Evolutionary conservation across 1,140 invertebrate genomes (phyloP), one percentile per base, ranked within the genome.

Genomic region (Euglossa dilemma): DNA sequence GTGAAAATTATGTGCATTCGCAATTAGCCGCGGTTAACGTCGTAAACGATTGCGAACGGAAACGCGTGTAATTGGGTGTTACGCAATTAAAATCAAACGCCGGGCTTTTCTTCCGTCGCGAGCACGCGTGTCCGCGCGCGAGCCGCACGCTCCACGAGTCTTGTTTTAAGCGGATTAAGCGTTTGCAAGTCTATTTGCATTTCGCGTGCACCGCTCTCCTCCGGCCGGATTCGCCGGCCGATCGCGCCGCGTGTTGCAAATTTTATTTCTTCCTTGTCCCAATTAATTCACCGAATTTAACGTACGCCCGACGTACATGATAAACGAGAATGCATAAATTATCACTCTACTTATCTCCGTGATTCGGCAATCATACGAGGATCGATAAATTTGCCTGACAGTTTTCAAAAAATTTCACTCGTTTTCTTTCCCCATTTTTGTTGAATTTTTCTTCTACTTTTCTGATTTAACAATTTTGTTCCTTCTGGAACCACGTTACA

Each of bases 251-350:
- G 23, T 28, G 25, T 45, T 67, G 80, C 73, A 69, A 76, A 82
- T 67, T 82, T 82, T 66, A 82, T 76, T 82, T 75, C 72, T 43
- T 50, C 43, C 43, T 50, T n/a, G 52, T 20, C 25, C 23, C 52
- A 28, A 82, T 82, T 82, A 67, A 76, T 82, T 76, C 56, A 59
- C 36, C 45, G 64, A 82, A 69, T 76, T 82, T 82, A n/a, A 56
- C 56, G 50, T 23, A 45, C 28, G 50, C 9, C 3, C 73, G 61
- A 50, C 23, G 54, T 71, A 78, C 67, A 25, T 36, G 43, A 69
- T 54, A 78, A 78, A 78, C 64, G 57, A 18, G 28, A 61, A 78
- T 63, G 54, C n/a, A 83, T 78, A 77, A 83, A 83, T 83, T 28
- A 77, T 77, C 67, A 45, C 45, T 69, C 47, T 54, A 61, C 50